A percentile compares a stretch with the other conserved stretches of the same genome.
Evolutionary conservation across 2,797 vertebrate species (phyloP).

Genomic region (Neomorphus geoffroyi): DNA sequence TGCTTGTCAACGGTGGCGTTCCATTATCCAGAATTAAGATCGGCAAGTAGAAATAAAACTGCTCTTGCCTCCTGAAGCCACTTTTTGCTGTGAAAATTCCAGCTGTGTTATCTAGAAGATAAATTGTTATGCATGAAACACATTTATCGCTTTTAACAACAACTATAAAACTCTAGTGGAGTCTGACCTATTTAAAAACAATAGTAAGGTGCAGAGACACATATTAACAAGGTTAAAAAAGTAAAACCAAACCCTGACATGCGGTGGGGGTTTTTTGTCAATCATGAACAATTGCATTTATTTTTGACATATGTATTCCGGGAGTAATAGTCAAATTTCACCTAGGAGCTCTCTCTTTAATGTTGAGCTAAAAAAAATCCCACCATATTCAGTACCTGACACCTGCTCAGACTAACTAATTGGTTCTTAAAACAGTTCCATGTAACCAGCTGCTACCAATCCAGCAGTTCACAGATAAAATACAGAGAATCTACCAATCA

Average conservation of each 20-base stretch:
- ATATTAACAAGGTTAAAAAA: background rate
- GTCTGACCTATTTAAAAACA: background rate
- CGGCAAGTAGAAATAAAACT: slow-evolving; percentile 81
- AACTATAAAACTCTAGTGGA: background rate
- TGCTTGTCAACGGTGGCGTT: slow-evolving; percentile 85
- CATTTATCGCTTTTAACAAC: background rate
- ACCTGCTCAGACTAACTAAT: background rate
- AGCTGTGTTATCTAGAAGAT: slow-evolving; percentile 91
- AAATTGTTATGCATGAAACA: background rate
- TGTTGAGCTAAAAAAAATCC: background rate
- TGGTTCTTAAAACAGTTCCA: background rate
- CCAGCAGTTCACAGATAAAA: background rate
- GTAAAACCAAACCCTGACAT: background rate
- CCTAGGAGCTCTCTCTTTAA: background rate
- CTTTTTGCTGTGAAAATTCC: slow-evolving; percentile 84
- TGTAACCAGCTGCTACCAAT: background rate
- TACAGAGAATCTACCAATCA: background rate
- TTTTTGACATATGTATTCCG: background rate
- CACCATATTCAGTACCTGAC: background rate
- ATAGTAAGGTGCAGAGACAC: background rate
- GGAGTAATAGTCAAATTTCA: background rate
- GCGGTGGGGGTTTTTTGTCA: background rate
- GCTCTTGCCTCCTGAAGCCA: slow-evolving; percentile 84
- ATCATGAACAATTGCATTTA: background rate
- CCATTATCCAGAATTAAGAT: slow-evolving; percentile 90